These are phyloP conservation scores for Phalacrocorax carbo DNA, from an alignment of 2,113 vertebrate species.

Conservation along the genomic window DNA sequence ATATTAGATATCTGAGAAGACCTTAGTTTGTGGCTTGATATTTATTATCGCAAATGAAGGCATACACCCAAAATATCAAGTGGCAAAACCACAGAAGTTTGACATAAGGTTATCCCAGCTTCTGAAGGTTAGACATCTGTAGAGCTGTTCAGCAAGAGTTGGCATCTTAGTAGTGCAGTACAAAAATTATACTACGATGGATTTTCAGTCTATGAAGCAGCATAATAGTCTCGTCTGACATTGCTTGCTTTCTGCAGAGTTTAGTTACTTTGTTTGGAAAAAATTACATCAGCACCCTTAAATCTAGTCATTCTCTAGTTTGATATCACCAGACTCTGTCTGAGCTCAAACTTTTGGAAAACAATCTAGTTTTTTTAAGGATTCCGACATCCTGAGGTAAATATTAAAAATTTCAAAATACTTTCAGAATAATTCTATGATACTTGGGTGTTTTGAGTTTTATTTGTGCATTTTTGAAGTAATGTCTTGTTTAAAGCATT, in stretches of 20 bases:
- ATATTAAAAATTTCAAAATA: neutral
- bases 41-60: conserved; percentile 55
- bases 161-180: neutral
- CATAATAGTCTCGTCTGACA: neutral
- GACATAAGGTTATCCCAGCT: neutral
- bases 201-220: neutral
- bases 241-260: neutral
- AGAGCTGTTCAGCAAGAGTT: neutral
- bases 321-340: neutral
- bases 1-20: conserved; percentile 23
- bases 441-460: neutral
- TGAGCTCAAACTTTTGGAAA: neutral
- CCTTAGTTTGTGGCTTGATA: conserved; percentile 33
- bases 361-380: neutral
- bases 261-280: neutral
- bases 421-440: neutral
- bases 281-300: neutral
- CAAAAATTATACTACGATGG: neutral
- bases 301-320: neutral
- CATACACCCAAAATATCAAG: neutral
- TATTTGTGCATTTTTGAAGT: neutral
- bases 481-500: neutral
- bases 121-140: neutral
- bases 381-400: neutral
- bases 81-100: conserved; percentile 33